Evolutionary conservation across 2,113 vertebrate species (phyloP).

Genomic region (Porphyrio hochstetteri): DNA sequence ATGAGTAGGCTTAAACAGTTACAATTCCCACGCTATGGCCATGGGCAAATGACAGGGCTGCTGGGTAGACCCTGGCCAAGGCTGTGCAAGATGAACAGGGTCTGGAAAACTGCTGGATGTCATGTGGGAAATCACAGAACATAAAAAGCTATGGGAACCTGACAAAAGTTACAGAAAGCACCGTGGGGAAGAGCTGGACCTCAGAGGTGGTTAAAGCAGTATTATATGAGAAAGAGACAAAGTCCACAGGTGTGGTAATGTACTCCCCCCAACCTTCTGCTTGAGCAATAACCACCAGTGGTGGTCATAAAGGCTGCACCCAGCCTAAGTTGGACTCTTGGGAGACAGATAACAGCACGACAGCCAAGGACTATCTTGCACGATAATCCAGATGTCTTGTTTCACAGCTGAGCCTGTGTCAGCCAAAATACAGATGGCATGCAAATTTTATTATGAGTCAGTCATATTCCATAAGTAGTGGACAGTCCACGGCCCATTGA

Average conservation of each 20-base stretch:
- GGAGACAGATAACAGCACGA: too few relatives aligned
- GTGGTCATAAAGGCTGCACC: too few relatives aligned
- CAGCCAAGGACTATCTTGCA: too few relatives aligned
- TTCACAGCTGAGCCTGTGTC: too few relatives aligned
- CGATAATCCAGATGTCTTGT: too few relatives aligned
- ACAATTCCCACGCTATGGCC: neutral
- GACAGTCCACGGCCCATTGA: too few relatives aligned
- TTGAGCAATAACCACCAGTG: too few relatives aligned
- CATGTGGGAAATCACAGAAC: fast-evolving
- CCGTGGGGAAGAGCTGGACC: neutral
- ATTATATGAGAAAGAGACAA: neutral
- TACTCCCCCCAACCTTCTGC: too few relatives aligned
- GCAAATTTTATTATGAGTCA: too few relatives aligned
- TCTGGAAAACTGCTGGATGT: neutral
- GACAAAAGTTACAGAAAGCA: neutral
- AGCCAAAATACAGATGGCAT: too few relatives aligned
- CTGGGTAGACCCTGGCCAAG: neutral
- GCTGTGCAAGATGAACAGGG: neutral
- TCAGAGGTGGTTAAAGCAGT: neutral
- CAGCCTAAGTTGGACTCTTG: too few relatives aligned
- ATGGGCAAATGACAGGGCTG: fast-evolving
- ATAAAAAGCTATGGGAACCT: neutral
- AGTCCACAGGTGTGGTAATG: neutral
- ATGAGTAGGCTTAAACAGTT: neutral
- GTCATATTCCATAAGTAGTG: too few relatives aligned